Percentiles rank a stretch among this genome's conserved stretches.
These are phyloP conservation scores for Drosophila paramelanica DNA, from an alignment of 2,888 invertebrate species.

Conservation along the genomic window DNA sequence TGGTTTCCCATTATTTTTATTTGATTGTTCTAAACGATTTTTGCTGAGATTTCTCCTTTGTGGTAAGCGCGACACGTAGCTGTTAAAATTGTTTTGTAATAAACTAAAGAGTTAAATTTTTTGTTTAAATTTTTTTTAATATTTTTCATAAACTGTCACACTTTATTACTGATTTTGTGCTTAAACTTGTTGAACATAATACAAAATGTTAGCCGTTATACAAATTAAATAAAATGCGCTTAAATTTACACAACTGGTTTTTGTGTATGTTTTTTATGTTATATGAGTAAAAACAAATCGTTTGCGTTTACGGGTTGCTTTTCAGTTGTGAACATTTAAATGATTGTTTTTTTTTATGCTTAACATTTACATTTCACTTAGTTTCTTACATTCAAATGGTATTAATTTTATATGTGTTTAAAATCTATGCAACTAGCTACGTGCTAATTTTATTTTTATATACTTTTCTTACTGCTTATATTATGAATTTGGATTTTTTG, in stretches of 20 bases:
- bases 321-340: slow-evolving; percentile 36
- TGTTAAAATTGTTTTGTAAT: slow-evolving; percentile 6
- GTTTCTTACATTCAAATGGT: slow-evolving; percentile 23
- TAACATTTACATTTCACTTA: slow-evolving; percentile 3
- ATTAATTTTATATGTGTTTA: slow-evolving; percentile 47
- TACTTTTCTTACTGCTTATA: slow-evolving; percentile 30
- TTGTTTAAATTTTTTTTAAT: slow-evolving; percentile 22
- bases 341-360: slow-evolving; percentile 34
- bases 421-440: slow-evolving; percentile 71
- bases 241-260: slow-evolving; percentile 25
- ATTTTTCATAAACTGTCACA: slow-evolving; percentile 70
- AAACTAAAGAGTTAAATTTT: slow-evolving; percentile 18
- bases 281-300: slow-evolving; percentile 34
- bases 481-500: slow-evolving; percentile 5
- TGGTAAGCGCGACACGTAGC: slow-evolving; percentile 21
- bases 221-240: slow-evolving; percentile 25
- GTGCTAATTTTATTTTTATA: slow-evolving; percentile 58
- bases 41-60: slow-evolving; percentile 10
- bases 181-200: slow-evolving; percentile 56
- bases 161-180: slow-evolving; percentile 68
- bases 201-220: slow-evolving; percentile 34
- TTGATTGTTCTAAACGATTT: slow-evolving; percentile 31
- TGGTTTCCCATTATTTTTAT: slow-evolving; percentile 22
- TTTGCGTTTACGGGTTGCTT: slow-evolving; percentile 52
- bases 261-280: background rate